A percentile compares a stretch with the other conserved stretches of the same genome.
These are phyloP conservation scores for Ptychochromis oligacanthus DNA, from an alignment of 2,113 vertebrate species.

Conservation along the genomic window DNA sequence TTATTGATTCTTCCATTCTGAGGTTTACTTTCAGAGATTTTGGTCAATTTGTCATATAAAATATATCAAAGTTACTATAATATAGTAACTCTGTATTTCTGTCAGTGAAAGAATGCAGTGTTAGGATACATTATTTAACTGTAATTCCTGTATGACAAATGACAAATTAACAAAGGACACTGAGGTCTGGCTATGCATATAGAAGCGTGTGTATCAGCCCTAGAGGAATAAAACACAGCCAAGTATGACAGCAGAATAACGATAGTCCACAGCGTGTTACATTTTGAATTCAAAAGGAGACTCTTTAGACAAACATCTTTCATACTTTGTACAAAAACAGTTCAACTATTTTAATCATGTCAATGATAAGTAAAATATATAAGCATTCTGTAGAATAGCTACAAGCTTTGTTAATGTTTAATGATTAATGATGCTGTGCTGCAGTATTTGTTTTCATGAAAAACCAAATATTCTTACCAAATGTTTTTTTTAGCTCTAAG, in stretches of 20 bases:
- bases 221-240: background rate
- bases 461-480: background rate
- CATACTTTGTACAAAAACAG: background rate
- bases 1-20: background rate
- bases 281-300: slow-evolving; percentile 20
- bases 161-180: slow-evolving; percentile 12
- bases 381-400: background rate
- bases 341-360: background rate
- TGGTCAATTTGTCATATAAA: background rate
- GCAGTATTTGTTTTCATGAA: background rate
- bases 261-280: background rate
- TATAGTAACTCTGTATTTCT: background rate
- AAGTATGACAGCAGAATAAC: background rate
- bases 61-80: background rate
- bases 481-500: background rate
- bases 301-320: background rate
- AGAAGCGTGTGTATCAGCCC: background rate
- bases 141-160: background rate
- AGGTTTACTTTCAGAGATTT: too few species aligned
- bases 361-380: background rate
- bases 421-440: background rate
- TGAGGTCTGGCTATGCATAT: background rate
- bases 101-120: background rate
- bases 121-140: background rate
- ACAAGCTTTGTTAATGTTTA: background rate